phyloP scores from a whole-genome alignment of 2,888 invertebrate species.

The Neocrepidodera transversa region DNA sequence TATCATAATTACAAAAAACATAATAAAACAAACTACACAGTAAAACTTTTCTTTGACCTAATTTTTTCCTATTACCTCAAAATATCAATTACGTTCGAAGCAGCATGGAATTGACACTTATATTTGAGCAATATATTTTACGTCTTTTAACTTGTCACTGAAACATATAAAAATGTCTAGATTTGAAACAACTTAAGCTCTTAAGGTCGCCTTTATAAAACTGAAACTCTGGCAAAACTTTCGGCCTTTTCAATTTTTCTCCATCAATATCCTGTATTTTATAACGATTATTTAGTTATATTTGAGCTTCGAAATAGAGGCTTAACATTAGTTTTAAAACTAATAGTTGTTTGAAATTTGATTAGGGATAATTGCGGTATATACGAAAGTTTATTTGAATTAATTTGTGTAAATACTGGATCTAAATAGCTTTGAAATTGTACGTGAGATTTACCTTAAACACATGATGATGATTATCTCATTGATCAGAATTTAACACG shows the following conservation, averaged over 20 bases:
- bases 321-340: no score
- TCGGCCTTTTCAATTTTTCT: slow-evolving; percentile 9
- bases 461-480: no score
- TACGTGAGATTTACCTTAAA: no score
- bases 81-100: slow-evolving; percentile 12
- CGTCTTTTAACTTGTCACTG: slow-evolving; percentile 24
- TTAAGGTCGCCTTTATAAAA: slow-evolving; percentile 12
- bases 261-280: slow-evolving; percentile 1
- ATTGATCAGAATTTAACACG: no score
- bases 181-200: slow-evolving; percentile 21
- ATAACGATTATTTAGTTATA: no score
- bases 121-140: slow-evolving; percentile 17
- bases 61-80: not conserved
- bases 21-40: no score
- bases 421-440: no score
- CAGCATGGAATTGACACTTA: slow-evolving; percentile 8
- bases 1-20: no score
- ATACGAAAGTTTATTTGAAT: not conserved
- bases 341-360: no score
- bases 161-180: slow-evolving; percentile 20
- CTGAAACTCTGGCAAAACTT: not conserved
- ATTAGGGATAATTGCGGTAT: not conserved
- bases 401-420: slow-evolving; percentile 3
- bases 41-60: slow-evolving; percentile 5
- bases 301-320: no score